Base-by-base conservation (phyloP, 2,113 vertebrate genomes). In the Euleptes europaea region DNA sequence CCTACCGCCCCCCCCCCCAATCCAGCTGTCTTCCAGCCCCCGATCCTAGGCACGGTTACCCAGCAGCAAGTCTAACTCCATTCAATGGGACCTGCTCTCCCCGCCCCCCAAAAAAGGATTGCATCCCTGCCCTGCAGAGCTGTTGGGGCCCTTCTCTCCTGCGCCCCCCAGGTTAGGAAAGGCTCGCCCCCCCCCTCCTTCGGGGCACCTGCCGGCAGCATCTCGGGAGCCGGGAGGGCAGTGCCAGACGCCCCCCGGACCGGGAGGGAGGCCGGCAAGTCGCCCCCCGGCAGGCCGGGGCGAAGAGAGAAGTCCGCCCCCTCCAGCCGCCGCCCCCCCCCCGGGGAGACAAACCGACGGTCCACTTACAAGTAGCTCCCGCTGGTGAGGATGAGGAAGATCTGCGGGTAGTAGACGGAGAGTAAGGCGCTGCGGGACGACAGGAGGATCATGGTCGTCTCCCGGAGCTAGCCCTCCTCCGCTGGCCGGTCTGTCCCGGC, bases 341-440 rank as follows among this genome's bases (percentile, higher is more conserved):
- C 44, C 31, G 82, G 1, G 47, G 70, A 7, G 8, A 47, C 69
- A 54, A 65, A n/a, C 81, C 40, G 81, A 82, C 69, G 42, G 87
- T 63, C 60, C 87, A 98, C 98, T 98, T 97, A 98, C 97, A 98
- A 97, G 97, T 98, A 98, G 96, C 98, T 98, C 94, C 98, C 97
- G 92, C 98, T 99, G 95, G 98, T 98, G 94, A 99, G 97, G 96
- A 99, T 97, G 94, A 99, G 98, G 96, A 99, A 99, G 94, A 99
- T 98, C 97, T 99, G 98, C 86, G 98, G 98, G 88, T 98, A 99
- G 94, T 98, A 98, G 94, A 99, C 97, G 95, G 98, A 98, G 94
- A 99, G 97, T 95, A 98, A 97, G 90, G 98, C 98, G 96, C 98
- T 95, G 97, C 98, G 98, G 91, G 97, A 97, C 92, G 97, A 98